phyloP scores from a whole-genome alignment of 2,888 invertebrate species.

The Operophtera brumata region DNA sequence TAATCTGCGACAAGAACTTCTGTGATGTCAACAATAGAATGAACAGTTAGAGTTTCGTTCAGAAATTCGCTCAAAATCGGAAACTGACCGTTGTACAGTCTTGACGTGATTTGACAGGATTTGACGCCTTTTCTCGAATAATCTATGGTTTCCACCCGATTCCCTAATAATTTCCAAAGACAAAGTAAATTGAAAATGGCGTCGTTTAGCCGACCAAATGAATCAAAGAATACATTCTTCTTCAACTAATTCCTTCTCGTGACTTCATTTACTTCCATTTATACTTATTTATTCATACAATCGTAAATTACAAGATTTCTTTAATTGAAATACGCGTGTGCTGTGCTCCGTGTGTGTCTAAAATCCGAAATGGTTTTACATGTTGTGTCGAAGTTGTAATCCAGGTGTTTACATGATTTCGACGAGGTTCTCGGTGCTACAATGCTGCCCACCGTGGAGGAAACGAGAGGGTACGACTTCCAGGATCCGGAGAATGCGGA shows the following conservation, averaged over 20 bases:
- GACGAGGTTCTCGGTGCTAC: conserved; percentile 60
- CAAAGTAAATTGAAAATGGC: conserved; percentile 73
- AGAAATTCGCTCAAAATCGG: not conserved
- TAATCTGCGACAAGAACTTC: too few species aligned
- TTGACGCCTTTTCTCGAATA: not conserved
- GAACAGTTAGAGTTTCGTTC: not conserved
- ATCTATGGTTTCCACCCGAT: conserved; percentile 6
- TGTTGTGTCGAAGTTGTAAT: conserved; percentile 60
- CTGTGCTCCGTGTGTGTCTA: conserved; percentile 37
- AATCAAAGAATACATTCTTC: conserved; percentile 62
- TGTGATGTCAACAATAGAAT: too few species aligned
- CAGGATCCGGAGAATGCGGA: conserved; percentile 92
- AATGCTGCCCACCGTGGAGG: conserved; percentile 79
- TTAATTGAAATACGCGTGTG: conserved; percentile 40
- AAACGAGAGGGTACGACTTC: conserved; percentile 87
- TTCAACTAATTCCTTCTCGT: conserved; percentile 41
- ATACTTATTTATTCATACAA: conserved; percentile 9
- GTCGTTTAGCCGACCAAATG: conserved; percentile 76
- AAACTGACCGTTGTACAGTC: not conserved
- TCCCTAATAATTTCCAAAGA: conserved; percentile 12
- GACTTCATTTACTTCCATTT: conserved; percentile 28
- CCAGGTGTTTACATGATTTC: conserved; percentile 73
- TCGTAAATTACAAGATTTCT: conserved; percentile 9
- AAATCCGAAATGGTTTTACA: conserved; percentile 54
- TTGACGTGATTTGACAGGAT: not conserved